Evolutionary conservation across 2,888 invertebrate species (phyloP), one percentile per base, ranked within the genome.

Genomic region (Agriopis aurantiaria): DNA sequence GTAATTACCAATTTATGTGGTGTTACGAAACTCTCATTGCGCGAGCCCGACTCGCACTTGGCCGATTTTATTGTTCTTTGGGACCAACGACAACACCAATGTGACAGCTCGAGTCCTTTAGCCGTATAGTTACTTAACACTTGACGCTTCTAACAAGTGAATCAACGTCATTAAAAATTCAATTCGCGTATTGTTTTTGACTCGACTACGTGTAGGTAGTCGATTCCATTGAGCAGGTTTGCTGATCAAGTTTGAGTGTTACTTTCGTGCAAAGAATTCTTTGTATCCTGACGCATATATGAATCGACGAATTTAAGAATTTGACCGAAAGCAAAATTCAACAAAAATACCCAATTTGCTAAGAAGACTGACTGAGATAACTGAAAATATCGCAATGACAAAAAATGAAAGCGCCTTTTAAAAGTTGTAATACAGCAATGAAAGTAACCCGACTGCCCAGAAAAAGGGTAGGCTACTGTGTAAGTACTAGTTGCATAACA

Each of bases 151-250:
- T 76, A 78, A 73, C 75, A 79, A 78, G 74, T 84, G 81, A 85
- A 79, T 85, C 85, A 83, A 68, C 71, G 73, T 76, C 78, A 82
- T 82, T 82, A 68, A 74, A 69, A 78, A 85, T 85, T 85, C 81
- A 76, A 78, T 78, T 73, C 77, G 79, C 79, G 79, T 80, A 76
- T 79, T 78, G 79, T 80, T 80, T 83, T 78, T 77, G 75, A 80
- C 49, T 63, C 66, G 75, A 78, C 77, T 78, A 78, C 78, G 77
- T 76, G 77, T 75, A 70, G 70, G 66, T 51, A 65, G 62, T 63
- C 46, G 59, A 51, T 66, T 67, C 59, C 70, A 71, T 67, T 71
- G 70, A 71, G 64, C 70, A 71, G 70, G 66, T 71, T 63, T 46
- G 62, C 66, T 61, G 48, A 70, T 63, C 53, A 53, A 56, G 65